Base-by-base conservation (phyloP, 2,888 invertebrate genomes). In the Erebia aethiops region DNA sequence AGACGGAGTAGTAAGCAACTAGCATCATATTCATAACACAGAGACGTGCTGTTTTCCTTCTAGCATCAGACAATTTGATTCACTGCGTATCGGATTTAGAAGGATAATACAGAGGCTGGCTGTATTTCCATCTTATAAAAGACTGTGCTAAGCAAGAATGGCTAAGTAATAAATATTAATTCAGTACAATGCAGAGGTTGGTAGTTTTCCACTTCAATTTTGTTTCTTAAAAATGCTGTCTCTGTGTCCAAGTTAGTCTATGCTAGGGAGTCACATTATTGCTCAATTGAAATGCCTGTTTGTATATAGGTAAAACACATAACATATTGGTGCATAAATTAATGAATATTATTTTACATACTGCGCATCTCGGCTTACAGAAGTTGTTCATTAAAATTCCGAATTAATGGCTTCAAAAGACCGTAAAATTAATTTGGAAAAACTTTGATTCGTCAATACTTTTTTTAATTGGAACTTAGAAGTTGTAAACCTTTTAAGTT, bases 241-340 rank as follows among this genome's bases (percentile, higher is more conserved):
- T 76, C 74, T 77, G 56, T 58, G 9, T 4, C 10, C 8, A n/a
- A 10, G 10, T 49, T 75, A 69, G 68, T 78, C 81, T 81, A 69
- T 74, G 72, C 62, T 46, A 65, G 71, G 67, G 77, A 77, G 77
- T 75, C 73, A 76, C 75, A 80, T 78, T 79, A 77, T 77, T 79
- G 78, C 74, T 77, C 79, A 81, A 81, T 81, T 81, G 80, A 79
- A 77, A 72, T 72, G 74, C 76, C 71, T 75, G 78, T 80, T 77
- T 76, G 78, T 77, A 78, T 78, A 78, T 77, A 79, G 78, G 80
- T 80, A 79, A 35, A 81, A 79, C 75, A 77, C 73, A 74, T 77
- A 80, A 80, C 76, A 78, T 79, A 80, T 79, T 77, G 78, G 72
- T 74, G 75, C 76, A 79, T 79, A 76, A 71, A 78, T 79, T 81